Evolutionary conservation across 2,888 invertebrate genomes (phyloP), one percentile per base, ranked within the genome.

Genomic region (Labia minor): DNA sequence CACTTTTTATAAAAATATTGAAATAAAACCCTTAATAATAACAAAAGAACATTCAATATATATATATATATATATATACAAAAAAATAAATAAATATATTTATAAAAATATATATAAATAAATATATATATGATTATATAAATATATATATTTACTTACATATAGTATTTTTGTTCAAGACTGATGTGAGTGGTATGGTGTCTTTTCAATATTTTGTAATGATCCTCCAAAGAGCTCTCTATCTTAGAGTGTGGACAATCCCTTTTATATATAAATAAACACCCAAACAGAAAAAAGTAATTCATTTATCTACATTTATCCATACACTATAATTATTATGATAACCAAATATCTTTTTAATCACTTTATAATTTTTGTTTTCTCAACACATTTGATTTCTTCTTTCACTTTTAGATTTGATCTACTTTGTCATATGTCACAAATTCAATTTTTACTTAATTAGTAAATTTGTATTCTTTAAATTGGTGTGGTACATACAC

Each of bases 161-260:
- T 49, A 49, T 49, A 49, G 49, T 49, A 49, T 49, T 49, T 49
- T 49, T 49, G 49, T 49, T 49, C 49, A 49, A 49, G 49, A 49
- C 49, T 49, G 49, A 49, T 49, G 49, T 49, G 49, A 49, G 49
- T 49, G 49, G n/a, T 26, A 26, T 49, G 49, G 49, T 49, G 49
- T 49, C 49, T 49, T n/a, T n/a, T 49, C 49, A 49, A 4, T 49
- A 49, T 49, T 49, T 49, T 49, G 49, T 49, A 49, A 8, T 14
- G 49, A 14, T 49, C 49, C 49, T 49, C 26, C 26, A 26, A 26
- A 26, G 26, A 26, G 26, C 26, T 26, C 26, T 26, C 2, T 14
- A 14, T 14, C 49, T 49, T 3, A 26, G 8, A 26, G 49, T 49
- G 49, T 49, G 49, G 49, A 49, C 49, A 49, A 49, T 49, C 49